Percentiles rank a stretch among this genome's conserved stretches.
Conservation (phyloP, 2,888 invertebrate species). For the Pandemis cinnamomeana region DNA sequence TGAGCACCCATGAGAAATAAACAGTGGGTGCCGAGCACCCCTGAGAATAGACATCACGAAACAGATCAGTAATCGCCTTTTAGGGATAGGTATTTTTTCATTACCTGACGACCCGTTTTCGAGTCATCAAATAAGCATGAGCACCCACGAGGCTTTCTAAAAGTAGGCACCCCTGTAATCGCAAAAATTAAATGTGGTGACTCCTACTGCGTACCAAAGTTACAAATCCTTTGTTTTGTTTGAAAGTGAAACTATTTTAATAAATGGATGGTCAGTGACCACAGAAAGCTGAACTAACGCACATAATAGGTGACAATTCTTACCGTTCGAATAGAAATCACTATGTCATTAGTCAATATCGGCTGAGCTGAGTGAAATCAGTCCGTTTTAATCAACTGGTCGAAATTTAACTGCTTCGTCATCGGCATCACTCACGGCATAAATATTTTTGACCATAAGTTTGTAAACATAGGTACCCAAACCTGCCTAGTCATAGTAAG, state of each 20-base stretch:
- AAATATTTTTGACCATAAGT: slow-evolving; percentile 1
- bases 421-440: not conserved
- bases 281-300: slow-evolving; percentile 22
- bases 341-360: slow-evolving; percentile 35
- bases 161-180: no score
- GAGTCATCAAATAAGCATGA: no score
- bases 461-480: not conserved
- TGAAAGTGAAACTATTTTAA: slow-evolving; percentile 10
- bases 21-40: no score
- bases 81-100: no score
- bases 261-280: not conserved
- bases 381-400: slow-evolving; percentile 38
- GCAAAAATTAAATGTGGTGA: not conserved
- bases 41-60: no score
- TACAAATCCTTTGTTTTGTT: not conserved
- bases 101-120: no score
- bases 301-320: slow-evolving; percentile 31
- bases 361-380: slow-evolving; percentile 34
- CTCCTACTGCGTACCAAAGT: not conserved
- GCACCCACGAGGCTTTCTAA: no score
- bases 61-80: no score
- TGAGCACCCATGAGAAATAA: no score
- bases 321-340: slow-evolving; percentile 42
- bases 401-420: slow-evolving; percentile 24
- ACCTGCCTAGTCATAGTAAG: no score